Evolutionary conservation across 2,888 invertebrate species (phyloP), one percentile per base, ranked within the genome.

Genomic region (Diarsia dahlii): DNA sequence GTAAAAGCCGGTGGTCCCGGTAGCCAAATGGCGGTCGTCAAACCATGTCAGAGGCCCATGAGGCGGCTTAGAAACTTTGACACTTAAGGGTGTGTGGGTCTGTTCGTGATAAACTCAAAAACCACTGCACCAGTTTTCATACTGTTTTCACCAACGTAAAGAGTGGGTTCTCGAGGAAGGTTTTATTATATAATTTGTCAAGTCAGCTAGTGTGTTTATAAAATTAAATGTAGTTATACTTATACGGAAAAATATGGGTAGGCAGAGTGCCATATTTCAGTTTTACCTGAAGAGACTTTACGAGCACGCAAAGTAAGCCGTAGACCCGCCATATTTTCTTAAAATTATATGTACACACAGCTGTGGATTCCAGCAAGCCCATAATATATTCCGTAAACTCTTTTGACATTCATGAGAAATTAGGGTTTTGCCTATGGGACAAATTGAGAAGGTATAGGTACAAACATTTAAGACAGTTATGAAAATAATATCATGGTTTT

Each of bases 351-450:
- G 65, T 46, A 62, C 58, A 69, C 77, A 52, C 66, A 66, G n/a
- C 68, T 58, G 62, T 52, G 80, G 34, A 56, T 62, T 54, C 72
- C 62, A 78, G 46, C 28, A 60, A 66, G 52, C 34, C n/a, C 69
- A 58, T 78, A 67, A 73, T 66, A 70, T 66, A 60, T 67, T 70
- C 54, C 63, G 45, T 73, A 68, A 78, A 48, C 58, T 76, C 48
- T 71, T 82, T 54, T 65, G 69, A 67, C 69, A 58, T 78, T 70
- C 28, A 63, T 70, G 83, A 58, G n/a, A 67, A 82, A 60, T 69
- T 72, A 65, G 45, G 45, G 23, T 54, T 34, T 46, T 15, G 18
- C 58, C 34, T 60, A 34, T 45, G 62, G 34, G 23, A 52, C 20
- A 62, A 34, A 20, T 65, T 20, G 45, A 23, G 39, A 54, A 60